These are phyloP conservation scores for Tilapia sparmanii DNA, from an alignment of 2,113 vertebrate species.

Conservation along the genomic window DNA sequence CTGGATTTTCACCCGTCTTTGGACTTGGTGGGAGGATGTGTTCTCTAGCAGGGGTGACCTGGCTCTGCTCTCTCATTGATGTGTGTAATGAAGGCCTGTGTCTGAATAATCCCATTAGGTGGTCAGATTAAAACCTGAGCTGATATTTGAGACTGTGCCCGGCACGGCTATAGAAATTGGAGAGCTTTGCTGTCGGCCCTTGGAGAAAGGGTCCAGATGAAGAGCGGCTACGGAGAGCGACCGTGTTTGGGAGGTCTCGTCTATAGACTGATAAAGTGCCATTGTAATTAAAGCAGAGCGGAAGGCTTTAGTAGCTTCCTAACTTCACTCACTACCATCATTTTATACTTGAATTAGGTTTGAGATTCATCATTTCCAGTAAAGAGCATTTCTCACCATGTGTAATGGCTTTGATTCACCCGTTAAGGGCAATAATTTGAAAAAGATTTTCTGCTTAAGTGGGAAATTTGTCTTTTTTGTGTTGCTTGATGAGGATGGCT, in stretches of 20 bases:
- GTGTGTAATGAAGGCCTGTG: conserved; percentile 71
- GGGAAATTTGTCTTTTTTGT: neutral
- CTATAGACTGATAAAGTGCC: conserved; percentile 21
- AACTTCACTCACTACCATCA: neutral
- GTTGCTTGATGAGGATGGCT: neutral
- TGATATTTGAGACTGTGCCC: conserved; percentile 67
- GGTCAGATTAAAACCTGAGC: conserved; percentile 68
- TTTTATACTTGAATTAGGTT: neutral
- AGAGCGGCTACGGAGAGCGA: neutral
- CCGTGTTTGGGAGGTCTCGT: conserved; percentile 29
- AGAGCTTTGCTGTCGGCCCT: conserved; percentile 31
- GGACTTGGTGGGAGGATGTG: conserved; percentile 26
- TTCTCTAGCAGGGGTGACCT: conserved; percentile 57
- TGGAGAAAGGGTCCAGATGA: conserved; percentile 13
- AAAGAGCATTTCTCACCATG: conserved; percentile 19
- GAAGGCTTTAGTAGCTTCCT: neutral
- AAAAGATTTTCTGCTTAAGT: neutral
- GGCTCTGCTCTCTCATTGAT: conserved; percentile 62
- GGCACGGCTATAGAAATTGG: conserved; percentile 43
- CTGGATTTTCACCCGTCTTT: conserved; percentile 23
- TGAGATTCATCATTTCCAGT: conserved; percentile 3
- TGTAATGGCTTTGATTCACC: conserved; percentile 16
- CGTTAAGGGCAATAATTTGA: conserved; percentile 7
- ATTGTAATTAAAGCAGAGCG: conserved; percentile 43
- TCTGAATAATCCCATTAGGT: conserved; percentile 76